These are phyloP conservation scores for Scelioninae gen. 2 DNA, from an alignment of 2,888 invertebrate species.

Conservation along the genomic window DNA sequence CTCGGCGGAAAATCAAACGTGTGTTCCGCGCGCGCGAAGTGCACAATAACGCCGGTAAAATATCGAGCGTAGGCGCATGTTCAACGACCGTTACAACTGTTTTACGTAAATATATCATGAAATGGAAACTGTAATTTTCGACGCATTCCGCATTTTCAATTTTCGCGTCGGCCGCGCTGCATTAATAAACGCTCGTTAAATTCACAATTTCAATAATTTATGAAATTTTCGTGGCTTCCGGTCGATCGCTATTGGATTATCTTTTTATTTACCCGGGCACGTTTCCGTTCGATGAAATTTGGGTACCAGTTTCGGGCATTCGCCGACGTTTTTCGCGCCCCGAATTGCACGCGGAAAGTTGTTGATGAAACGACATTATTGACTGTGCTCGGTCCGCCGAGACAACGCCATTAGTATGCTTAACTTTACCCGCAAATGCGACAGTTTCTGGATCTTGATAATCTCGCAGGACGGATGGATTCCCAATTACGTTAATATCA, in stretches of 20 bases:
- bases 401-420: slow-evolving; percentile 46
- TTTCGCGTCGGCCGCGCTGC: slow-evolving; percentile 36
- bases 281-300: background rate
- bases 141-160: slow-evolving; percentile 53
- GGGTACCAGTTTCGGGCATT: background rate
- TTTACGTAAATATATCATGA: slow-evolving; percentile 51
- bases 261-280: slow-evolving; percentile 28
- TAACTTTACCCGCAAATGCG: slow-evolving; percentile 44
- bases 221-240: slow-evolving; percentile 31
- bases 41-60: slow-evolving; percentile 52
- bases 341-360: slow-evolving; percentile 7
- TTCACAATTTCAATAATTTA: slow-evolving; percentile 51
- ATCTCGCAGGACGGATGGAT: slow-evolving; percentile 50
- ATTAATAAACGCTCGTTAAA: slow-evolving; percentile 56
- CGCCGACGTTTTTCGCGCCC: background rate
- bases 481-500: slow-evolving; percentile 27
- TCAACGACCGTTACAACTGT: slow-evolving; percentile 52
- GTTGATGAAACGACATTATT: slow-evolving; percentile 34
- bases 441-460: slow-evolving; percentile 44
- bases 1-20: slow-evolving; percentile 58
- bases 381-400: slow-evolving; percentile 29
- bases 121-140: slow-evolving; percentile 51
- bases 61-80: slow-evolving; percentile 33
- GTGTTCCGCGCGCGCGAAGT: slow-evolving; percentile 49
- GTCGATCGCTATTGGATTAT: slow-evolving; percentile 32